Evolutionary conservation across 2,888 invertebrate genomes (phyloP).

Genomic region (Ichneumon xanthorius): DNA sequence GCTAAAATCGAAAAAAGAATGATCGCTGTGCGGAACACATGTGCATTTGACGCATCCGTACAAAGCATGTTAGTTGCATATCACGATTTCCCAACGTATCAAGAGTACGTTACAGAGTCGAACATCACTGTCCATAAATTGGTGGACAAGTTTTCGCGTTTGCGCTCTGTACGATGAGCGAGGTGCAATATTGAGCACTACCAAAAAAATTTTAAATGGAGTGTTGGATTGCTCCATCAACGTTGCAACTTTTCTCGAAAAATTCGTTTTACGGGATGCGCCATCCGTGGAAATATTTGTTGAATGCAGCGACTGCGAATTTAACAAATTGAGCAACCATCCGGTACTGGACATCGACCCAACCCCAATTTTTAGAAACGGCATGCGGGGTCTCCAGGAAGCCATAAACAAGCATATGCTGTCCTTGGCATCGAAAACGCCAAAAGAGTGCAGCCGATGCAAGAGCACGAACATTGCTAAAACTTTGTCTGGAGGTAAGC

Average conservation of each 20-base stretch:
- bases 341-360: conserved; percentile 12
- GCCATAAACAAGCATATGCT: conserved; percentile 5
- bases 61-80: conserved; percentile 45
- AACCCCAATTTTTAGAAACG: not conserved
- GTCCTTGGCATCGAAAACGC: conserved; percentile 9
- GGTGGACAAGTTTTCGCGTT: conserved; percentile 39
- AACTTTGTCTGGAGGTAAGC: conserved; percentile 46
- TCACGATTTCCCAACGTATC: conserved; percentile 52
- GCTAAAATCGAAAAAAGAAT: conserved; percentile 38
- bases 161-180: conserved; percentile 13
- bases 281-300: not conserved
- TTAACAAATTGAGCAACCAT: not conserved
- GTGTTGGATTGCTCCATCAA: conserved; percentile 41
- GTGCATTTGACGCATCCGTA: conserved; percentile 46
- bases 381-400: conserved; percentile 47
- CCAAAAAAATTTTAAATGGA: conserved; percentile 11
- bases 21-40: conserved; percentile 41
- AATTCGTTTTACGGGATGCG: conserved; percentile 9
- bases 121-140: conserved; percentile 43
- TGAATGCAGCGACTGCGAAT: not conserved
- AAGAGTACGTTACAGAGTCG: conserved; percentile 33
- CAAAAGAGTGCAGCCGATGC: conserved; percentile 31
- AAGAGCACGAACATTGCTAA: conserved; percentile 34
- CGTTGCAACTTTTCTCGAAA: conserved; percentile 30
- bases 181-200: conserved; percentile 7